Evolutionary conservation across 2,797 vertebrate species (phyloP).

Genomic region (Dryobates pubescens): DNA sequence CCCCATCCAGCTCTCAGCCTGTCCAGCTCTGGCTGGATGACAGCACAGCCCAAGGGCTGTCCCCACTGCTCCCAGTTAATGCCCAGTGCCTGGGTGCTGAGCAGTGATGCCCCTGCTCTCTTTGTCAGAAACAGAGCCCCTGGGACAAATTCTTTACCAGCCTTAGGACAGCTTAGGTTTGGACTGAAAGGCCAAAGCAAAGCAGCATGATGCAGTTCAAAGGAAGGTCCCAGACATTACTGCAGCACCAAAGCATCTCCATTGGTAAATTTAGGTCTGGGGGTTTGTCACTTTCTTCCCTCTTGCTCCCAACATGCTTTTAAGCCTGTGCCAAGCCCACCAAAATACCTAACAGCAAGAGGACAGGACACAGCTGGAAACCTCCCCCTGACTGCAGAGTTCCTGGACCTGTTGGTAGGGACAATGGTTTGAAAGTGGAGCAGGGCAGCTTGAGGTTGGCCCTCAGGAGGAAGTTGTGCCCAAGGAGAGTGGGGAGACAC

Average conservation of each 20-base stretch:
- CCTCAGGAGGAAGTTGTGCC: too few species aligned
- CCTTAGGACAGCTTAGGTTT: background rate
- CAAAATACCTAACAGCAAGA: background rate
- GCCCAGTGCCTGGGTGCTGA: background rate
- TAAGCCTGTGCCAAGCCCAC: background rate
- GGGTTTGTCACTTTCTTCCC: background rate
- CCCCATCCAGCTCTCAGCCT: too few species aligned
- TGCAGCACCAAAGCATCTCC: background rate
- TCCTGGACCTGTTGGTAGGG: background rate
- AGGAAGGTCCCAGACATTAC: background rate
- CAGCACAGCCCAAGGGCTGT: too few species aligned
- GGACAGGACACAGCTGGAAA: background rate
- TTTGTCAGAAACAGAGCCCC: background rate
- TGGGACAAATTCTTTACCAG: background rate
- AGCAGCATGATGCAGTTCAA: background rate
- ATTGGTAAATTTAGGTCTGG: background rate
- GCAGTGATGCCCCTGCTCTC: fast-evolving
- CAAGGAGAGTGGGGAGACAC: too few species aligned
- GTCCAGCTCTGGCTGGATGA: too few species aligned
- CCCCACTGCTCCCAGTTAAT: background rate
- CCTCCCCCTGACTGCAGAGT: background rate
- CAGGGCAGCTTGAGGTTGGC: too few species aligned
- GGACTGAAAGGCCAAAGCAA: background rate
- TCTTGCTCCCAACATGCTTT: background rate
- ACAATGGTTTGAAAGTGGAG: too few species aligned